Evolutionary conservation across 2,888 invertebrate species (phyloP), one percentile per base, ranked within the genome.

Genomic region (Thereva nobilitata): DNA sequence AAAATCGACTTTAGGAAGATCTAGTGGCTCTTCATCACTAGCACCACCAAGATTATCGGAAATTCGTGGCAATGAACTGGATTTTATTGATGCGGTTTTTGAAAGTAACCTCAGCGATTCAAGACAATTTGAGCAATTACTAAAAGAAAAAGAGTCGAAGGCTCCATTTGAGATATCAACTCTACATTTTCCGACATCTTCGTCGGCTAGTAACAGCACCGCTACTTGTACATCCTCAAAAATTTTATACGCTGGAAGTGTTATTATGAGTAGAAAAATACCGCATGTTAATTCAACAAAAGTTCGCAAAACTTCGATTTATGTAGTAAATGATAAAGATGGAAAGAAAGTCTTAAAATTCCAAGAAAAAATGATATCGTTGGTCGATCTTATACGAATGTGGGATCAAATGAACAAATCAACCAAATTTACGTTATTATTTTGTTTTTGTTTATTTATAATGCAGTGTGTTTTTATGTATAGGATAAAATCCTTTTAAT

Each of bases 111-210:
- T 49, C 34, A 55, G 49, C 35, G n/a, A 56, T n/a, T 53, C 54
- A 12, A 10, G 40, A 12, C 35, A 64, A 55, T 79, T 79, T 56
- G 76, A 78, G 67, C 67, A 76, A 47, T 53, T 79, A 3, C 68
- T 77, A 35, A 67, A n/a, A 41, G 71, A 75, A 55, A 79, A 72
- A 45, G 70, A 69, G 6, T 79, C 78, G 1, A 68, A 74, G 56
- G 77, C 79, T 4, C 79, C 79, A 1, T 79, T 79, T 50, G 72
- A 74, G 7, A 70, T 78, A 5, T 70, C 74, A 37, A 72, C 75
- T 4, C 66, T 76, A 8, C 70, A 68, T 5, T 47, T 64, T 42
- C 12, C 45, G n/a, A 41, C 54, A 64, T 34, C 45, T 6, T 42
- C 54, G 6, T 37, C 23, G 5, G 45, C 12, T 9, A 23, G 40